Evolutionary conservation across 2,888 invertebrate species (phyloP), one percentile per base, ranked within the genome.

Genomic region (Perizoma affinitatum): DNA sequence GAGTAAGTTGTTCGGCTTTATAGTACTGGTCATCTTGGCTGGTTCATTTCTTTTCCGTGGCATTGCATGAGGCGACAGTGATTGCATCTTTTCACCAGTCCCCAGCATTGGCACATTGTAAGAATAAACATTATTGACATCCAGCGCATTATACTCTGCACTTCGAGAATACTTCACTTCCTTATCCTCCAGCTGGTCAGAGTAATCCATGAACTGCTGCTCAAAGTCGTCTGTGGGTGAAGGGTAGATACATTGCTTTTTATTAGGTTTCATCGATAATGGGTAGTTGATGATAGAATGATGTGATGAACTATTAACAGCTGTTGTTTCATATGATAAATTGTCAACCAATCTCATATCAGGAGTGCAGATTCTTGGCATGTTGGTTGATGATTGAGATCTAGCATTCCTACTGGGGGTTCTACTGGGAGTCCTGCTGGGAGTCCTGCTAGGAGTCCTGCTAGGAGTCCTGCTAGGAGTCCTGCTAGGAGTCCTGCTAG

Each of bases 81-180:
- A 8, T 33, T 72, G 84, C 61, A 83, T 65, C 62, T 86, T 90
- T 22, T 80, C 66, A 65, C 74, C 78, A 22, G 82, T 63, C 36
- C 68, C 76, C 42, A 78, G 63, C 8, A 78, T 53, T 62, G 86
- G 82, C 72, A 86, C 72, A 67, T 82, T 86, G 66, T 83, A 81
- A 47, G 83, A 66, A 70, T 83, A 86, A 54, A 82, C 71, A 73
- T 78, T 83, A 63, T 74, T 83, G 54, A 78, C 65, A 72, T 86
- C 83, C 61, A 86, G 66, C 47, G 86, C 77, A 75, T 73, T 82
- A 60, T 92, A 92, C 65, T 91, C 91, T 45, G 88, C 84, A 71
- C 86, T 91, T 45, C 88, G 80, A 22, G 92, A 92, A 76, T 83
- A 92, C 70, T 92, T 92, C 4, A 91, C 77, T 68, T 92, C 91